Evolutionary conservation across 1,140 invertebrate species (phyloP), one percentile per base, ranked within the genome.

Genomic region (Xylocopa sonorina): DNA sequence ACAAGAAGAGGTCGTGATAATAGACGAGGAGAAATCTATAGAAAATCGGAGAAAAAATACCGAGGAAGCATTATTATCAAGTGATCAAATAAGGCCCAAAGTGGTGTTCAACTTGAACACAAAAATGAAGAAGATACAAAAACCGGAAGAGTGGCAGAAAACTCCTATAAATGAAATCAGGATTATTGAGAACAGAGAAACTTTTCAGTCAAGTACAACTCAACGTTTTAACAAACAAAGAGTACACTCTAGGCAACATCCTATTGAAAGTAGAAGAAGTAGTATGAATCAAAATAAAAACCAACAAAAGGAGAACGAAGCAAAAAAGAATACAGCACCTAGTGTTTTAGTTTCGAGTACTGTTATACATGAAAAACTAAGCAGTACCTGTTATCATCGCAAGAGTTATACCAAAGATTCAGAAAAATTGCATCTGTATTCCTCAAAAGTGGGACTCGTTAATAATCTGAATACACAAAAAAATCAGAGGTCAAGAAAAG

Each of bases 41-140:
- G 46, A 77, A 68, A 74, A 60, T 58, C 18, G 51, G 34, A 67
- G 29, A 32, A n/a, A 24, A 53, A 81, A 27, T 24, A 68, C 6
- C 7, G 60, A 79, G 10, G 73, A 84, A 4, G 16, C 5, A 6
- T 14, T 29, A 0, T 21, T 62, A 0, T 62, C 58, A 10, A 57
- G 46, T 5, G 82, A 88, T 29, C 67, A 85, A 58, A 76, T 85
- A 2, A 68, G 91, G 7, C 87, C 87, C 0, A 91, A 91, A 73
- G 89, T 92, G 1, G 60, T 88, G 6, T 91, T 91, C 46, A 91
- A 92, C 64, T 81, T 91, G 16, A 84, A 77, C 66, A 72, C 87
- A 0, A 91, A 88, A 73, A 75, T 68, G 0, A 91, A 89, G 51
- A 87, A 85, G n/a, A 83, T 91, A 10, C 85, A 38, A 16, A 88